These are phyloP conservation scores for Cacatua alba DNA, from an alignment of 2,113 vertebrate species.

Conservation along the genomic window DNA sequence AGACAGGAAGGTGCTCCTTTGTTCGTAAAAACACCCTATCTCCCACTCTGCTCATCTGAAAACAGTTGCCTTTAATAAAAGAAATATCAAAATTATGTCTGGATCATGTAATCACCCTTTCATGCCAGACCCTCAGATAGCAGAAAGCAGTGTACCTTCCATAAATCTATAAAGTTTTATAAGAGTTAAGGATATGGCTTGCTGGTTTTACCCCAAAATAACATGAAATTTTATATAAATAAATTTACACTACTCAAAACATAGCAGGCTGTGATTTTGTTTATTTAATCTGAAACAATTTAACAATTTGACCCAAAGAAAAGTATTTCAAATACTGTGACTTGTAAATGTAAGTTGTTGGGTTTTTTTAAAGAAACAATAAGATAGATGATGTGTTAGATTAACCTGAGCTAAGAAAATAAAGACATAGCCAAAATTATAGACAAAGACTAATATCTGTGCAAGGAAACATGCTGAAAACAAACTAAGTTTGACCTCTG, in stretches of 20 bases:
- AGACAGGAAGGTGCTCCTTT: background rate
- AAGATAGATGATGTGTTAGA: constrained; percentile 55
- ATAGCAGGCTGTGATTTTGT: background rate
- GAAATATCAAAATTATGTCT: background rate
- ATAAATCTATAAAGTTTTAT: background rate
- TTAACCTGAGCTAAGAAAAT: constrained; percentile 57
- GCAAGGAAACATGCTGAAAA: constrained; percentile 37
- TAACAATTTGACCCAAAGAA: constrained; percentile 16
- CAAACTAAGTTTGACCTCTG: constrained; percentile 35
- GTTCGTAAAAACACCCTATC: background rate
- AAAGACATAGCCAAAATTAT: constrained; percentile 28
- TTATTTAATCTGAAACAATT: constrained; percentile 34
- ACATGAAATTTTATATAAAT: background rate
- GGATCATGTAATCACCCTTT: background rate
- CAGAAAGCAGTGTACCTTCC: background rate
- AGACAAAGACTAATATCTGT: constrained; percentile 59
- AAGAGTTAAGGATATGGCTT: background rate
- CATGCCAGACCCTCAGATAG: background rate
- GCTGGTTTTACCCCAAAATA: background rate
- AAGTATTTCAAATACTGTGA: background rate
- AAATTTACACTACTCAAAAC: background rate
- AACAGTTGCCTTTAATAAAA: background rate
- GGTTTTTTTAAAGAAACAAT: constrained; percentile 16
- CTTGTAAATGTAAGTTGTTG: background rate
- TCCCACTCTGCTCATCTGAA: background rate